Conservation (phyloP, 2,113 vertebrate species). For the Cyprinodon tularosa region DNA sequence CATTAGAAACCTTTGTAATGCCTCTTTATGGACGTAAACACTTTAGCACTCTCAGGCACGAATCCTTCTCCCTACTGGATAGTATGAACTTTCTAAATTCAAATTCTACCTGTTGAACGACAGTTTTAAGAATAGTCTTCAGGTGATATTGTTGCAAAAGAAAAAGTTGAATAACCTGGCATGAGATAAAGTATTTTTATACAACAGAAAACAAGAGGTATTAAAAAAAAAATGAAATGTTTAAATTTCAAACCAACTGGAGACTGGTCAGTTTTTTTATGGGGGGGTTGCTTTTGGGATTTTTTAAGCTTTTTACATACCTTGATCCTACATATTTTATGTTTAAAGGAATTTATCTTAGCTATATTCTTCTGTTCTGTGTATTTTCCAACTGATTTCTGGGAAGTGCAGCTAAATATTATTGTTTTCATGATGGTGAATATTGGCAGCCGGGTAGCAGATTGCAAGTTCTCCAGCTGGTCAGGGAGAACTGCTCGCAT, state of each 20-base stretch:
- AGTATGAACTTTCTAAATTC: background rate
- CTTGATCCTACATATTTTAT: background rate
- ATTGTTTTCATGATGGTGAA: constrained; percentile 52
- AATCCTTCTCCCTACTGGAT: background rate
- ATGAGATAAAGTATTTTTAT: constrained; percentile 62
- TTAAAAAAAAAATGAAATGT: no score
- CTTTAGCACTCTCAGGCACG: background rate
- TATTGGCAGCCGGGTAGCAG: constrained; percentile 59
- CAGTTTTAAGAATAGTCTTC: background rate
- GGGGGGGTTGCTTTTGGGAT: constrained; percentile 8
- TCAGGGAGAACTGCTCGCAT: constrained; percentile 54
- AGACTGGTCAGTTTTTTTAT: constrained; percentile 30
- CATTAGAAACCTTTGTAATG: no score
- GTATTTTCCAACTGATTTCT: constrained; percentile 49
- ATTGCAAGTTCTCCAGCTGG: constrained; percentile 51
- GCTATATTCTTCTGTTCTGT: constrained; percentile 29
- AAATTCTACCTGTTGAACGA: constrained; percentile 5
- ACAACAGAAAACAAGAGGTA: constrained; percentile 33
- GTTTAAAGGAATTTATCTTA: constrained; percentile 22
- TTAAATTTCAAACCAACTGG: constrained; percentile 31
- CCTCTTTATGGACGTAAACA: no score
- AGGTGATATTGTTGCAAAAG: constrained; percentile 12
- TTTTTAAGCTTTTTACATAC: constrained; percentile 7
- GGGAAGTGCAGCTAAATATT: constrained; percentile 56
- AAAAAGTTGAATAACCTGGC: constrained; percentile 31